These are phyloP conservation scores for Podilymbus podiceps DNA, from an alignment of 2,113 vertebrate genomes.

Conservation along the genomic window DNA sequence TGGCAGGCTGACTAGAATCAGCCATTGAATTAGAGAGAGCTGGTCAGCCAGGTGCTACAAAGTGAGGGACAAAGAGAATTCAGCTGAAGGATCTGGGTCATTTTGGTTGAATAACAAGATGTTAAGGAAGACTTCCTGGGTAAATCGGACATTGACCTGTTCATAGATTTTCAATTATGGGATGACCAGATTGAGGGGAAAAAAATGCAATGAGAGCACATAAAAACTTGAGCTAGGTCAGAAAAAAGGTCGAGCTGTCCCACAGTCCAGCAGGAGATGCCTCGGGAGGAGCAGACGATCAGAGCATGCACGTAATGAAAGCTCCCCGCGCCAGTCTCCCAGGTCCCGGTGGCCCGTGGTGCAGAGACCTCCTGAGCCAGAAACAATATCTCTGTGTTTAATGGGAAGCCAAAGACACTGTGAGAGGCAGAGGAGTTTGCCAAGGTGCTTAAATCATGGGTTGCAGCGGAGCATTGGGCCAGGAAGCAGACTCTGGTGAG, in stretches of 20 bases:
- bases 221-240: neutral
- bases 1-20: neutral
- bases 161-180: neutral
- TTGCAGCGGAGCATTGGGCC: neutral
- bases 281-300: neutral
- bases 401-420: neutral
- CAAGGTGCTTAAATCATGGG: neutral
- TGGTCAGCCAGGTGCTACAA: neutral
- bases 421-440: neutral
- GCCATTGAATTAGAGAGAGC: neutral
- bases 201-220: neutral
- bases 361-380: neutral
- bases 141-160: neutral
- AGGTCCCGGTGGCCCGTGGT: neutral
- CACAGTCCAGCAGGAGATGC: neutral
- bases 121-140: neutral
- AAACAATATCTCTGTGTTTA: neutral
- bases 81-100: neutral
- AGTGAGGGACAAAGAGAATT: neutral
- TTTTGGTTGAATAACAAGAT: neutral
- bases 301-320: neutral
- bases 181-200: neutral
- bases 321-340: neutral
- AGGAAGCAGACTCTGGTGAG: neutral
- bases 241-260: neutral